Percentiles rank a stretch among this genome's conserved stretches.
Evolutionary conservation across 1,140 invertebrate species (phyloP).

Genomic region (Ceratina japonica): DNA sequence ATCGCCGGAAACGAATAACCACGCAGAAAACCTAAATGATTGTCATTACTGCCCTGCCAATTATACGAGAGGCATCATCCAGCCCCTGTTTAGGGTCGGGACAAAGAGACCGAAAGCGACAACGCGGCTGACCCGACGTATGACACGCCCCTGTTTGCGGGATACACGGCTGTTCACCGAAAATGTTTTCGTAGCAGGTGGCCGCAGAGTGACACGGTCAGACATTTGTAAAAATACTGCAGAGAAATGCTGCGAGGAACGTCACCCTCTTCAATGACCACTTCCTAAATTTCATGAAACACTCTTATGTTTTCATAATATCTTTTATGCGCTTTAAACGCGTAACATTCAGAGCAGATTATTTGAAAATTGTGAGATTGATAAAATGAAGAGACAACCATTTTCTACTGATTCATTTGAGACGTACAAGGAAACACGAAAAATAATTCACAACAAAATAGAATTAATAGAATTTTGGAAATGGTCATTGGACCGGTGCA

Average conservation of each 20-base stretch:
- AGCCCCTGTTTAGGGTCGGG: conserved; percentile 16
- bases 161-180: not conserved
- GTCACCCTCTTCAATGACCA: too few species aligned
- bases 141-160: conserved; percentile 14
- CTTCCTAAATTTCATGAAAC: too few species aligned
- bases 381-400: too few species aligned
- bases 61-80: conserved; percentile 37
- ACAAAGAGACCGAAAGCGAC: conserved; percentile 20
- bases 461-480: too few species aligned
- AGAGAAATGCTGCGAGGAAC: not conserved
- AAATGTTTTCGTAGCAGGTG: conserved; percentile 19
- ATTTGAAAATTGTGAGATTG: too few species aligned
- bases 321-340: too few species aligned
- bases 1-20: conserved; percentile 32
- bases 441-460: too few species aligned
- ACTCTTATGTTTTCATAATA: too few species aligned
- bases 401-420: too few species aligned
- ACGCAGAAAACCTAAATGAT: conserved; percentile 34
- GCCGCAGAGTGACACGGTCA: not conserved
- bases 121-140: conserved; percentile 1
- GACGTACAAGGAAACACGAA: too few species aligned
- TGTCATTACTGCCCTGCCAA: conserved; percentile 42
- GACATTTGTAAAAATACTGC: not conserved
- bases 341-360: too few species aligned
- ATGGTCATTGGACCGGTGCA: too few species aligned